phyloP scores from a whole-genome alignment of 2,888 invertebrate genomes.

The Dioctria rufipes region DNA sequence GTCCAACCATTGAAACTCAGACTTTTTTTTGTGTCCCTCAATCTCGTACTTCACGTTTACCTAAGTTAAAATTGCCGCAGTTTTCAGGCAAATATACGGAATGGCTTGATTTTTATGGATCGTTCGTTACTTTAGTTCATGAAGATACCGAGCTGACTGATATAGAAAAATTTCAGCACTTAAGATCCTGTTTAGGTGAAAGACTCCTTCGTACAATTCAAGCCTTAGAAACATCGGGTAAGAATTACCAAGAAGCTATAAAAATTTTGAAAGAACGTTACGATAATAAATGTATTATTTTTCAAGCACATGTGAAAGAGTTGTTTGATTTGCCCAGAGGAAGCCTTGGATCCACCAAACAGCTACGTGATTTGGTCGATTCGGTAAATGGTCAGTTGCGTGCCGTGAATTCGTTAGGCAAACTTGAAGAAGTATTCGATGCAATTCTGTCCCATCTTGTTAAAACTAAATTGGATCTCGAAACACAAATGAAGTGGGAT shows the following conservation, averaged over 20 bases:
- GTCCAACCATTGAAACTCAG: neutral
- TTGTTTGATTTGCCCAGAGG: too few relatives aligned
- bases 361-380: too few relatives aligned
- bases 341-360: too few relatives aligned
- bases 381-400: too few relatives aligned
- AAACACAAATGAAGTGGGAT: too few relatives aligned
- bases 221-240: constrained; percentile 23
- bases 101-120: constrained; percentile 43
- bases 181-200: constrained; percentile 41
- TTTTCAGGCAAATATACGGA: constrained; percentile 46
- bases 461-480: too few relatives aligned
- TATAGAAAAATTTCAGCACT: constrained; percentile 50
- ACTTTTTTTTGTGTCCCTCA: neutral
- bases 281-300: constrained; percentile 54
- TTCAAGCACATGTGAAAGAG: constrained; percentile 45
- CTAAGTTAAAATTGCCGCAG: constrained; percentile 37
- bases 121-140: constrained; percentile 43
- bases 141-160: constrained; percentile 6
- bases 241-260: constrained; percentile 22
- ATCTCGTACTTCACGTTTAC: neutral
- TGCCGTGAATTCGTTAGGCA: too few relatives aligned
- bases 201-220: constrained; percentile 16
- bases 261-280: constrained; percentile 41
- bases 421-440: too few relatives aligned
- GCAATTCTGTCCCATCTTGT: too few relatives aligned